Evolutionary conservation across 2,113 vertebrate species (phyloP), one percentile per base, ranked within the genome.

Genomic region (Cavia porcellus): DNA sequence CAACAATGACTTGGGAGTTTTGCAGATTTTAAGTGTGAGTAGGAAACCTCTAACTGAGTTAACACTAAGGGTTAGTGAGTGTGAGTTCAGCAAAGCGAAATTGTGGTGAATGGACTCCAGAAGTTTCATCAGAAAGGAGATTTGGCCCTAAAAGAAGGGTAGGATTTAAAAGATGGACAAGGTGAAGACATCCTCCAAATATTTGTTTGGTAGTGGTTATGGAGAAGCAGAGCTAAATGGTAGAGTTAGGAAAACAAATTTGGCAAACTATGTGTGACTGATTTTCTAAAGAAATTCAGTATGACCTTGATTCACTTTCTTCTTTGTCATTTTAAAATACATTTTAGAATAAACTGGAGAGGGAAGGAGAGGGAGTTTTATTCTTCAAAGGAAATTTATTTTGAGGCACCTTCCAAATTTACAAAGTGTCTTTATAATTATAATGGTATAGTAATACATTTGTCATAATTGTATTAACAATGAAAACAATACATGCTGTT

Each of bases 381-480:
- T 57, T 70, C 92, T 61, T 59, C 57, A 62, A 38, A 82, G 32
- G 68, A 86, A 89, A 38, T 64, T 93, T 89, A 59, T 91, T 91
- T 95, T 92, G 66, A 86, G 86, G 88, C 55, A 89, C 22, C 66
- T 38, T 89, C 79, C 30, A 79, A 62, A 93, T 59, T n/a, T 38
- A 70, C 30, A 66, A 86, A 17, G 50, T 28, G 25, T 77, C 75
- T 87, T 82, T 70, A 32, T 89, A 79, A 92, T 80, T 52, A 42
- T 6, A n/a, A 45, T n/a, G 24, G 62, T 42, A 79, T 79, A 35
- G 5, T 62, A 59, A 89, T 6, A 25, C 11, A 45, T 28, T 45
- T 45, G 38, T 45, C 45, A 7, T 14, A 15, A 77, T 77, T 25
- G 12, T 30, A 77, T 47, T 24, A 25, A 50, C 20, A n/a, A 30